Conservation (phyloP, 2,113 vertebrate genomes). For the Smithornis capensis region DNA sequence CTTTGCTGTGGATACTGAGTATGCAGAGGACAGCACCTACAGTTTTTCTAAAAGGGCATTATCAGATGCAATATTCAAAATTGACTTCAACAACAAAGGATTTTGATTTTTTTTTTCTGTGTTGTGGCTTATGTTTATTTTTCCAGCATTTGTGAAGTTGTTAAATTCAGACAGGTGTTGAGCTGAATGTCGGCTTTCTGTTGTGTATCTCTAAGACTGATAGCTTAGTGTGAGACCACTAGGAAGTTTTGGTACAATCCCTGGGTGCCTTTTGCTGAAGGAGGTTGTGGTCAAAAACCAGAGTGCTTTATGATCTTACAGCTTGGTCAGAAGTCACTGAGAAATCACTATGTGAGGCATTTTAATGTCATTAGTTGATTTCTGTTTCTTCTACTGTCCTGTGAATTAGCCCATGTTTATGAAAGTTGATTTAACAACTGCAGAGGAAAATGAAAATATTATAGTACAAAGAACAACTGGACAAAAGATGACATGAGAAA, state of each 20-base stretch:
- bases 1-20: background rate
- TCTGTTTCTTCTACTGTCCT: background rate
- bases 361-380: background rate
- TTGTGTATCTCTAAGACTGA: background rate
- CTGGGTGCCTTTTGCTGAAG: background rate
- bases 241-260: background rate
- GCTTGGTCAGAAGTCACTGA: background rate
- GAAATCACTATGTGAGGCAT: background rate
- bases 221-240: background rate
- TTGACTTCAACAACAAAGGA: background rate
- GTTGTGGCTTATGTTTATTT: background rate
- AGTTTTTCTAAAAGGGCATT: constrained; percentile 32
- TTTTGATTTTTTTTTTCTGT: background rate
- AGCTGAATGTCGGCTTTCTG: background rate
- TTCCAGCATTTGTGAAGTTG: background rate
- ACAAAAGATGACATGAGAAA: background rate
- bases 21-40: constrained; percentile 44
- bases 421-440: background rate
- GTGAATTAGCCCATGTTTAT: background rate
- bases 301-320: background rate
- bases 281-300: background rate
- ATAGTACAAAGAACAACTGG: background rate
- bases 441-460: background rate
- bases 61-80: background rate
- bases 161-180: constrained; percentile 2